These are phyloP conservation scores for Tipula confusa DNA, from an alignment of 2,888 invertebrate species.

Conservation along the genomic window DNA sequence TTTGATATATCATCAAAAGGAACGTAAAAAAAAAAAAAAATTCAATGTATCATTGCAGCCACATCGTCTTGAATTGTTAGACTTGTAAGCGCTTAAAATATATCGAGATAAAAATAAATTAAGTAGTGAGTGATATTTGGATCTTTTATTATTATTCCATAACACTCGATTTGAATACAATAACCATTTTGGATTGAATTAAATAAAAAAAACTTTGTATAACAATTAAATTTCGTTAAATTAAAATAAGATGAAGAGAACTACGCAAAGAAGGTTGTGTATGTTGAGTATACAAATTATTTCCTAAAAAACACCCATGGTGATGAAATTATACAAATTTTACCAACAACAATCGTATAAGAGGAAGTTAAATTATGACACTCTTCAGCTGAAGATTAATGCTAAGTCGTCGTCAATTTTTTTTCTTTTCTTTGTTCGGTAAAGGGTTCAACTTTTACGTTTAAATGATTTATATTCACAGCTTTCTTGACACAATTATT, in stretches of 20 bases:
- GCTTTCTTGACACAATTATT: too few species aligned
- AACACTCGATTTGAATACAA: constrained; percentile 25
- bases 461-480: too few species aligned
- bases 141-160: neutral
- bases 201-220: neutral
- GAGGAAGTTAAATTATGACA: neutral
- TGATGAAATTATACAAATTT: neutral
- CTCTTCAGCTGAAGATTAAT: neutral
- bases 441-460: too few species aligned
- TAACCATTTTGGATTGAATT: neutral
- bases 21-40: neutral
- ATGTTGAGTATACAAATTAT: neutral
- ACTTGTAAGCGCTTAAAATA: neutral
- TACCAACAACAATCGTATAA: neutral
- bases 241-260: neutral
- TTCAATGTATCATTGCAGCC: constrained; percentile 14
- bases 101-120: constrained; percentile 13
- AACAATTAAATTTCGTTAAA: neutral
- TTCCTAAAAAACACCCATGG: constrained; percentile 8
- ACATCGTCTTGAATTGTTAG: neutral
- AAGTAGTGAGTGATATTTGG: constrained; percentile 21
- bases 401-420: neutral
- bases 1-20: neutral
- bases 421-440: too few species aligned
- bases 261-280: neutral